Percentiles rank a stretch among this genome's conserved stretches.
Conservation (phyloP, 2,797 vertebrate species). For the Eospalax fontanierii region DNA sequence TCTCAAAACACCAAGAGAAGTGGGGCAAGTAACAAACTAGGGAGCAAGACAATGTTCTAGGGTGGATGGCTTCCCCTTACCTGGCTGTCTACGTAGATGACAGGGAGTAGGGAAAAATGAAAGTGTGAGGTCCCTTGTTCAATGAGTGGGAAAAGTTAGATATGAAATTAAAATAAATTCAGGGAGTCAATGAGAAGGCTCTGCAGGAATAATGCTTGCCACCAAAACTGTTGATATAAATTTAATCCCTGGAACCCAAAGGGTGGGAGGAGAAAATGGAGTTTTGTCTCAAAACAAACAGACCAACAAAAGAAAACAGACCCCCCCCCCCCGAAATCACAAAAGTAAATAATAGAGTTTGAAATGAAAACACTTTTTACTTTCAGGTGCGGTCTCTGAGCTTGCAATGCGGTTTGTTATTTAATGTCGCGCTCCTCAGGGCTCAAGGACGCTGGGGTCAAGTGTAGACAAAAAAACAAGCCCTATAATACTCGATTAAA, state of each 20-base stretch:
- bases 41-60: not conserved
- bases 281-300: not conserved
- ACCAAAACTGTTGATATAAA: not conserved
- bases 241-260: not conserved
- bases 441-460: not conserved
- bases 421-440: not conserved
- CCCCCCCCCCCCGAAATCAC: no score
- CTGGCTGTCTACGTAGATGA: not conserved
- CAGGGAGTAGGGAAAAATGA: not conserved
- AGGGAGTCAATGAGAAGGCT: not conserved
- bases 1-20: not conserved
- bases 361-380: not conserved
- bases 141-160: slow-evolving; percentile 30
- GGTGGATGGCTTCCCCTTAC: not conserved
- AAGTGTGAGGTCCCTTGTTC: not conserved
- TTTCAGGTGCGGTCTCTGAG: slow-evolving; percentile 1
- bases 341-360: not conserved
- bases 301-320: not conserved
- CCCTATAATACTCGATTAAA: not conserved
- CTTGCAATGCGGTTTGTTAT: not conserved
- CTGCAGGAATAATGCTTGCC: not conserved
- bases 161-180: not conserved
- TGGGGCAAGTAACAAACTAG: not conserved
- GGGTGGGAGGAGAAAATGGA: not conserved
- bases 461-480: not conserved